A percentile compares a stretch with the other conserved stretches of the same genome.
These are phyloP conservation scores for Pollachius pollachius DNA, from an alignment of 2,113 vertebrate genomes.

Conservation along the genomic window DNA sequence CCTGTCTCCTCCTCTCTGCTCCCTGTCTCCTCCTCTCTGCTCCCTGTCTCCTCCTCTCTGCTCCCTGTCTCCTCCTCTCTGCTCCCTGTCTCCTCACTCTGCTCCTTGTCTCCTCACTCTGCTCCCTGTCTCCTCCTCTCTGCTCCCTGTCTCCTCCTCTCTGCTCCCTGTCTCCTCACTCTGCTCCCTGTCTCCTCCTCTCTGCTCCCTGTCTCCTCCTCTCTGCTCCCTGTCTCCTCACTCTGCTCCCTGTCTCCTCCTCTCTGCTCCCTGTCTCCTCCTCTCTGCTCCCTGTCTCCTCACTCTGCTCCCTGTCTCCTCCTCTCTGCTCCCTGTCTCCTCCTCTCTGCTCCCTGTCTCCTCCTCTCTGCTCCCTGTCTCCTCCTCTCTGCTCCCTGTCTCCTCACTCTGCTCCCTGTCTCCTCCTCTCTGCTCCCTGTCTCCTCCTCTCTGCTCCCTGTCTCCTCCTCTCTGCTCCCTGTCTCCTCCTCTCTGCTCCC, in stretches of 20 bases:
- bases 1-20: no score
- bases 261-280: background rate
- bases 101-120: no score
- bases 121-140: conserved; percentile 16
- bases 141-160: conserved; percentile 30
- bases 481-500: conserved; percentile 40
- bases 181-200: no score
- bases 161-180: conserved; percentile 44
- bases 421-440: background rate
- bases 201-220: no score
- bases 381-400: no score
- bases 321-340: conserved; percentile 30
- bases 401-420: no score
- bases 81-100: background rate
- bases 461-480: conserved; percentile 33
- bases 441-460: background rate
- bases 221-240: no score
- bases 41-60: no score
- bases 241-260: background rate
- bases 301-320: background rate
- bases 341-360: conserved; percentile 42
- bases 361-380: no score
- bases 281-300: no score
- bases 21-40: no score
- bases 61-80: background rate